Percentiles rank a stretch among this genome's conserved stretches.
Evolutionary conservation across 2,888 invertebrate genomes (phyloP).

Genomic region (Hyposoter didymator): DNA sequence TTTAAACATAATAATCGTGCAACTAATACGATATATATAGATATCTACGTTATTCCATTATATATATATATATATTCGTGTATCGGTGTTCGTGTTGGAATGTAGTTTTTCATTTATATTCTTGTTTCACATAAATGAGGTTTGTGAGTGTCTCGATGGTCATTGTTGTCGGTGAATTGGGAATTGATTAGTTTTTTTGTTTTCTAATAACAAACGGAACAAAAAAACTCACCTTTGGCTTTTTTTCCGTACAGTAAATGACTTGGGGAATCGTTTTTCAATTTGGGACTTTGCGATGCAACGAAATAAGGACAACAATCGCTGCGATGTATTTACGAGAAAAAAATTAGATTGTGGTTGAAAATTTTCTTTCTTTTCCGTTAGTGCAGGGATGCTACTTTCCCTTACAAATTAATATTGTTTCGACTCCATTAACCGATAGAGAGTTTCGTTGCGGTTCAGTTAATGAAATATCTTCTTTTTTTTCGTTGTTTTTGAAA

Average conservation of each 20-base stretch:
- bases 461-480: too few relatives aligned
- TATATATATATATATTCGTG: constrained; percentile 73
- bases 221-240: neutral
- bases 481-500: too few relatives aligned
- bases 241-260: neutral
- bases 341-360: neutral
- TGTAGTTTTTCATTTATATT: constrained; percentile 75
- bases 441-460: neutral
- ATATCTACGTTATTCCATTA: constrained; percentile 70
- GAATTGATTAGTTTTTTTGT: constrained; percentile 59
- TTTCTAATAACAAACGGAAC: constrained; percentile 1
- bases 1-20: constrained; percentile 78
- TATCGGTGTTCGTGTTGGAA: constrained; percentile 81
- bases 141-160: constrained; percentile 81
- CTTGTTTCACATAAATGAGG: constrained; percentile 66
- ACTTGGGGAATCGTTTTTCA: neutral
- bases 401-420: neutral
- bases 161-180: constrained; percentile 76
- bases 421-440: neutral
- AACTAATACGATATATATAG: constrained; percentile 70
- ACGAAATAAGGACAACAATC: constrained; percentile 17
- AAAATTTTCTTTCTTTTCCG: neutral
- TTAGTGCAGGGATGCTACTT: neutral
- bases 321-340: constrained; percentile 4
- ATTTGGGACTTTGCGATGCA: neutral